A percentile compares a stretch with the other conserved stretches of the same genome.
Evolutionary conservation across 2,113 vertebrate species (phyloP).

Genomic region (Chaetops frenatus): DNA sequence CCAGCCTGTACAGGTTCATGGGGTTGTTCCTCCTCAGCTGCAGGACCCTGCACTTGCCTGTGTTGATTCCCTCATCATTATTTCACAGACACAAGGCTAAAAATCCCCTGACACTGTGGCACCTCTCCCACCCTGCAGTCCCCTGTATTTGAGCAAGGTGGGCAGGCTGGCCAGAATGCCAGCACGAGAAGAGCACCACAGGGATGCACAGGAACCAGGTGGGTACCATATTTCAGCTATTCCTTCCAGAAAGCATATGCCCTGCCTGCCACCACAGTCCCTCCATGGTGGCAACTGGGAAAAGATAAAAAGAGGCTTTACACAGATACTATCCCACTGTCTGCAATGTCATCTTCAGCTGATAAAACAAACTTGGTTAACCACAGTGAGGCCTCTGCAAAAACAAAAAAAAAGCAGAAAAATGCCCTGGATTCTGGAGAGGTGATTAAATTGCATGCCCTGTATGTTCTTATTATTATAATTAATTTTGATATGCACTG

Average conservation of each 20-base stretch:
- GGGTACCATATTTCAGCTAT: accelerated
- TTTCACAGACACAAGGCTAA: background rate
- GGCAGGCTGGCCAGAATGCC: background rate
- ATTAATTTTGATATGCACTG: background rate
- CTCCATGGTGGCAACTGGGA: background rate
- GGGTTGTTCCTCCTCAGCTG: background rate
- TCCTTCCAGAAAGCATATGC: background rate
- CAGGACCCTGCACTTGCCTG: background rate
- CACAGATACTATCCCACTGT: accelerated
- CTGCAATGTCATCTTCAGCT: background rate
- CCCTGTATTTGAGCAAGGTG: accelerated
- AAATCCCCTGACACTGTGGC: background rate
- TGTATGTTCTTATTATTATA: background rate
- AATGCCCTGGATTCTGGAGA: background rate
- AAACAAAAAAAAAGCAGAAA: background rate
- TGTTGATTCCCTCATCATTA: background rate
- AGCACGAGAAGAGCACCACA: background rate
- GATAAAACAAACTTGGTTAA: background rate
- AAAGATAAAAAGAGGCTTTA: background rate
- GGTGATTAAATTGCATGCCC: background rate
- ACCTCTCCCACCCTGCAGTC: background rate
- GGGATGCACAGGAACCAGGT: background rate
- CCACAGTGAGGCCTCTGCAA: background rate
- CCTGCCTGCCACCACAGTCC: background rate
- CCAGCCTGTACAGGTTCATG: background rate